These are phyloP conservation scores for Agrotis puta DNA, from an alignment of 2,888 invertebrate genomes.

Conservation along the genomic window DNA sequence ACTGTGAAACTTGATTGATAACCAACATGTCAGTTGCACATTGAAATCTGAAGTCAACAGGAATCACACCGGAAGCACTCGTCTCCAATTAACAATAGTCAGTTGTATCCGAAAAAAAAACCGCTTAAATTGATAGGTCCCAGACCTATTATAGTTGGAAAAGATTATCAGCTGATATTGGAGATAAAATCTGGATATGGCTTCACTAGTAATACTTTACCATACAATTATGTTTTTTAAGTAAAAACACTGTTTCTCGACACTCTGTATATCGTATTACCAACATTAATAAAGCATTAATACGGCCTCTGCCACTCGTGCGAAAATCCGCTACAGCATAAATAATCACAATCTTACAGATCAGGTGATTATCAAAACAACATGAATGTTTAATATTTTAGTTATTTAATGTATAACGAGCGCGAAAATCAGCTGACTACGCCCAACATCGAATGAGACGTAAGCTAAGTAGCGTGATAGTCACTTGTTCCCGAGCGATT, in stretches of 20 bases:
- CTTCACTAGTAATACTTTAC: neutral
- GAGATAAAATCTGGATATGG: neutral
- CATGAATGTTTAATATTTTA: constrained; percentile 57
- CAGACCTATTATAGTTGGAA: no score
- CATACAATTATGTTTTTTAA: constrained; percentile 1
- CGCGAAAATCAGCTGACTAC: constrained; percentile 57
- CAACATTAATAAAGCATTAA: constrained; percentile 58
- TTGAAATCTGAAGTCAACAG: no score
- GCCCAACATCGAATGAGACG: constrained; percentile 58
- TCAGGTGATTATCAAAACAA: constrained; percentile 61
- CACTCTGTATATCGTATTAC: constrained; percentile 47
- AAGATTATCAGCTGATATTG: no score
- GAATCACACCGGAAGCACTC: no score
- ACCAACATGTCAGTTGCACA: no score
- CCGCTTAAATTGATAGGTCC: no score
- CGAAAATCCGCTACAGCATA: constrained; percentile 55
- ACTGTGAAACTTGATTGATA: no score
- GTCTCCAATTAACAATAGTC: no score
- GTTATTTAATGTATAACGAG: constrained; percentile 49
- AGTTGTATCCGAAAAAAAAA: no score
- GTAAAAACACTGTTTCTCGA: constrained; percentile 9
- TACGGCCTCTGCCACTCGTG: constrained; percentile 42
- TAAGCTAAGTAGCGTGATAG: constrained; percentile 19
- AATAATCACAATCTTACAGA: constrained; percentile 55
- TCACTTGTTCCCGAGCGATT: constrained; percentile 20